Conservation (phyloP, 2,888 invertebrate genomes). For the Gibbula magus region DNA sequence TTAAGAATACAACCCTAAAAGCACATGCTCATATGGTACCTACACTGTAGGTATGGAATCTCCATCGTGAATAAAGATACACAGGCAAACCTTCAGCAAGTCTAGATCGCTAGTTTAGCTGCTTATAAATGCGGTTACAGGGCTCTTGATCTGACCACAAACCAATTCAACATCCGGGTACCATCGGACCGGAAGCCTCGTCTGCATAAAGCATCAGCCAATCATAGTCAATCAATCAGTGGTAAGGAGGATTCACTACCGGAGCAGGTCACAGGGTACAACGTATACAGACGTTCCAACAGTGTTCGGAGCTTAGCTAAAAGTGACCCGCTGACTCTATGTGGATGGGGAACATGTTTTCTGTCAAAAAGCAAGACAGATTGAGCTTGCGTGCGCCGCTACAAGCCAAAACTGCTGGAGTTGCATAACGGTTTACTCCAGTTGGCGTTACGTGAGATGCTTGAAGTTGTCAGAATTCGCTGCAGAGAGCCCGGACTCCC, state of each 20-base stretch:
- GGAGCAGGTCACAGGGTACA: conserved; percentile 8
- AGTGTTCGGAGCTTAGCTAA: background rate
- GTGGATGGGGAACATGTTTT: conserved; percentile 8
- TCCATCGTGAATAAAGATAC: no score
- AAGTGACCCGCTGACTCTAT: conserved; percentile 1
- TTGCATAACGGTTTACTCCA: conserved; percentile 17
- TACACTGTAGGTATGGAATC: no score
- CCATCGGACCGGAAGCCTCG: background rate
- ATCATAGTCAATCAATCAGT: conserved; percentile 20
- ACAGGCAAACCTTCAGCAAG: no score
- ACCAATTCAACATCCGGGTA: background rate
- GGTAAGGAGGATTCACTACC: conserved; percentile 6
- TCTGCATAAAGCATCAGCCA: conserved; percentile 6
- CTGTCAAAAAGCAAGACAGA: conserved; percentile 26
- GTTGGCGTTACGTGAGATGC: background rate
- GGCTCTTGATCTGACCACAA: no score
- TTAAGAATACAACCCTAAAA: no score
- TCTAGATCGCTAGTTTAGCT: no score
- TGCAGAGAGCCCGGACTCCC: background rate
- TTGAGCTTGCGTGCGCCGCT: conserved; percentile 12
- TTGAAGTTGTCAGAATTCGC: conserved; percentile 6
- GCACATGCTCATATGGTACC: no score
- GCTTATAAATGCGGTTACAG: no score
- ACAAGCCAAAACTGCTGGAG: background rate
- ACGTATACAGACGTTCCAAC: conserved; percentile 1